Evolutionary conservation across 2,888 invertebrate species (phyloP), one percentile per base, ranked within the genome.

Genomic region (Cetonia aurata): DNA sequence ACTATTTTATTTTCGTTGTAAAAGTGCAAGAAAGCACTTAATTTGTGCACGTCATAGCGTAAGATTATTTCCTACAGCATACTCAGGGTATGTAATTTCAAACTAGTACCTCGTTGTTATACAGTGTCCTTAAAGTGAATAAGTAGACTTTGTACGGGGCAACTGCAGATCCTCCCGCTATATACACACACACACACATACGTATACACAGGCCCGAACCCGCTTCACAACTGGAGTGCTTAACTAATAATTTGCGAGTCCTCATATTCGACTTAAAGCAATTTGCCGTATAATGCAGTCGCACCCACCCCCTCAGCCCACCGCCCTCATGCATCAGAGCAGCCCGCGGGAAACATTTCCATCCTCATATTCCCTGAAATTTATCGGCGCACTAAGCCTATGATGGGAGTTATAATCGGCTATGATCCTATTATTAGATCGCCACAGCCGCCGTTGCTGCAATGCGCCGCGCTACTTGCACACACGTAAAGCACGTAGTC

Each of bases 341-440:
- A 25, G 25, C 70, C 69, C 68, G 66, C 71, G 71, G 67, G 69
- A 72, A 73, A 59, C 74, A 72, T 60, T 73, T 74, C 72, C 75
- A 75, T 75, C 76, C 78, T 77, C 76, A 74, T 76, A 76, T 75
- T 74, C 76, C 75, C 74, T 75, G 75, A 78, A 81, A 83, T 82
- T 82, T 83, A 82, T 82, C 78, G 80, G 79, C 79, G 79, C 76
- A 80, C 79, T 81, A 82, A 83, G 83, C 83, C 80, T 79, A 79
- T 82, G 83, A 83, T 82, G 81, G 81, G 79, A 80, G 80, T 79
- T 80, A 81, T 82, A 83, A 83, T 83, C 82, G 80, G 79, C 80
- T 79, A 81, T 83, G 82, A 83, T 83, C 83, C 83, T 81, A 82
- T 83, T 83, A 83, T 83, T 80, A 82, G 81, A 80, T 80, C 78